Base-by-base conservation (phyloP, 2,797 vertebrate species). In the Intellagama lesueurii region DNA sequence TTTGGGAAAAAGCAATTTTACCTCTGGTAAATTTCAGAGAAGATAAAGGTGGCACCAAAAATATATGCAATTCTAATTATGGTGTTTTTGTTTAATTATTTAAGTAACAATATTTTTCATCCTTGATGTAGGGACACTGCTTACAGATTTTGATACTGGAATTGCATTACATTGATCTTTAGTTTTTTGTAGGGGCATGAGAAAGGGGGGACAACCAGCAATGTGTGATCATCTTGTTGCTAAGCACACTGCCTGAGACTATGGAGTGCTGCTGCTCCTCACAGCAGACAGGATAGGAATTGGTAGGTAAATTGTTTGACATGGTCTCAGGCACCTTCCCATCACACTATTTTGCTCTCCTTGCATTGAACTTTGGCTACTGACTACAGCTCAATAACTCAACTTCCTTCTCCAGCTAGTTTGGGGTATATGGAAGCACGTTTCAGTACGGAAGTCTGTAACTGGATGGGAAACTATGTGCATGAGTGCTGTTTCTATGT, bases 1-100 rank as follows among this genome's bases (percentile, higher is more conserved):
- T 93, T 88, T 32, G 86, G 72, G 72, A 83, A 9, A 92, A 93
- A 90, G 64, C 66, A 88, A 92, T 96, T 96, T 94, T 93, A 87
- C 11, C 5, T 83, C 56, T 7, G 3, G 30, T 92, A 95, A 94
- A 89, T 35, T 94, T 75, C 82, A 94, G 88, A 52, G 0, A 70
- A 92, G 44, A 79, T n/a, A 87, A 93, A 94, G n/a, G 72, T 88
- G 89, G n/a, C n/a, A 56, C 76, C 44, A 69, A 69, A 81, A 84
- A 87, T 84, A 0, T 56, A 0, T 81, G 83, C 88, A 40, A 85
- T 83, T 88, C 30, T 88, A 56, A 82, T 90, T 82, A 88, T 7
- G 40, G 26, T 47, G 44, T 64, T 14, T 40, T 24, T 76, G 49
- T 79, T 49, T 32, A 52, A 52, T 40, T 28, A 26, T 14, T 70